Conservation (phyloP, 1,140 invertebrate species). For the Bombus huntii region DNA sequence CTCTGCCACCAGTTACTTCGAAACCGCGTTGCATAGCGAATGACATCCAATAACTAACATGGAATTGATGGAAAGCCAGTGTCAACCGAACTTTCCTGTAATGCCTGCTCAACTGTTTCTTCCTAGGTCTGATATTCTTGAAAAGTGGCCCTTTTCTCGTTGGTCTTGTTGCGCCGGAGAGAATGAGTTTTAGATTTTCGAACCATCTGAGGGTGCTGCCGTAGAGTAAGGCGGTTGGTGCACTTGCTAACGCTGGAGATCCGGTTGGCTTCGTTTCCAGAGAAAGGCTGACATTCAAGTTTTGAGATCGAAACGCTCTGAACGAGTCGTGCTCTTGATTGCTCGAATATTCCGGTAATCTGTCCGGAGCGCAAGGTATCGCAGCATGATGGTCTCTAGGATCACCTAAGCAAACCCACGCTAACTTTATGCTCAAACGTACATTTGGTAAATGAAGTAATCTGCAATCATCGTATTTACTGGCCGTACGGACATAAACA, state of each 20-base stretch:
- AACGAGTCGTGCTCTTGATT: conserved; percentile 95
- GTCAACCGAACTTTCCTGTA: conserved; percentile 94
- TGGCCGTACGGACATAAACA: conserved; percentile 96
- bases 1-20: conserved; percentile 93
- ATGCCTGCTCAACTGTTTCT: conserved; percentile 96
- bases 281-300: conserved; percentile 93
- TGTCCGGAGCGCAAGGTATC: conserved; percentile 97
- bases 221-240: conserved; percentile 92
- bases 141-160: conserved; percentile 95
- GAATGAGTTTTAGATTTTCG: conserved; percentile 96
- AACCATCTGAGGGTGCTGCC: conserved; percentile 97
- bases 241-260: conserved; percentile 85
- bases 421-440: conserved; percentile 92
- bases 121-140: conserved; percentile 90
- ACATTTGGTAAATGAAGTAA: conserved; percentile 95
- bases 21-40: conserved; percentile 97
- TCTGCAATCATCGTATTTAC: conserved; percentile 98
- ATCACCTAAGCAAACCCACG: conserved; percentile 96
- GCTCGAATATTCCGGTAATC: conserved; percentile 98
- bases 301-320: conserved; percentile 96
- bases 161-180: conserved; percentile 97
- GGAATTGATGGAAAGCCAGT: conserved; percentile 93
- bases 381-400: conserved; percentile 98
- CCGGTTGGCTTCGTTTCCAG: conserved; percentile 92
- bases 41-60: conserved; percentile 99